A percentile compares a stretch with the other conserved stretches of the same genome.
These are phyloP conservation scores for Periparus ater DNA, from an alignment of 2,797 vertebrate genomes.

Conservation along the genomic window DNA sequence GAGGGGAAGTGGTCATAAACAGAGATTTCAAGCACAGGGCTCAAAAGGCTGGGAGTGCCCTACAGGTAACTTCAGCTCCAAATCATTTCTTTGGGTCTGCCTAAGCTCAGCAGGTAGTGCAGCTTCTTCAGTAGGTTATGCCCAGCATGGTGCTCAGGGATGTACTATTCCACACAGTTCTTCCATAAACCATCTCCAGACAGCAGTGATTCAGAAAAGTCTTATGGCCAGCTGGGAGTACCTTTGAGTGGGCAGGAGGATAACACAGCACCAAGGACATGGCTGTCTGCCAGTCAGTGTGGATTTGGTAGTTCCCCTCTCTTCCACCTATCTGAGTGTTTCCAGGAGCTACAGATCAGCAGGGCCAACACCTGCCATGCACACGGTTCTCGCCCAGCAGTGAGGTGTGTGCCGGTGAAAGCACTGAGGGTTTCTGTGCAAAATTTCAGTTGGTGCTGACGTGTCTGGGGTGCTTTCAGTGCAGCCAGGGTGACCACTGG, in stretches of 20 bases:
- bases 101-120: background rate
- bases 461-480: background rate
- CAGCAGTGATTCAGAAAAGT: background rate
- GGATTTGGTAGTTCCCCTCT: background rate
- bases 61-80: background rate
- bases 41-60: background rate
- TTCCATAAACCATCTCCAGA: background rate
- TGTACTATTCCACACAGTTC: background rate
- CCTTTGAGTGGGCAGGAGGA: background rate
- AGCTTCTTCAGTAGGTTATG: background rate
- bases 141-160: background rate
- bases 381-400: background rate
- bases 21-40: background rate
- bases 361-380: accelerated
- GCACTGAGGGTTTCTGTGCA: background rate
- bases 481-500: background rate
- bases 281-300: accelerated
- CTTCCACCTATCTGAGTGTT: background rate
- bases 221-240: background rate
- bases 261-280: background rate
- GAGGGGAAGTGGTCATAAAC: background rate
- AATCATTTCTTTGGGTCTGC: background rate
- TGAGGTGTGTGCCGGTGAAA: background rate
- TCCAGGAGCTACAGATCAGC: background rate
- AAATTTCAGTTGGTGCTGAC: background rate